phyloP scores from a whole-genome alignment of 2,797 vertebrate species.

The Phoxinus dragarum region DNA sequence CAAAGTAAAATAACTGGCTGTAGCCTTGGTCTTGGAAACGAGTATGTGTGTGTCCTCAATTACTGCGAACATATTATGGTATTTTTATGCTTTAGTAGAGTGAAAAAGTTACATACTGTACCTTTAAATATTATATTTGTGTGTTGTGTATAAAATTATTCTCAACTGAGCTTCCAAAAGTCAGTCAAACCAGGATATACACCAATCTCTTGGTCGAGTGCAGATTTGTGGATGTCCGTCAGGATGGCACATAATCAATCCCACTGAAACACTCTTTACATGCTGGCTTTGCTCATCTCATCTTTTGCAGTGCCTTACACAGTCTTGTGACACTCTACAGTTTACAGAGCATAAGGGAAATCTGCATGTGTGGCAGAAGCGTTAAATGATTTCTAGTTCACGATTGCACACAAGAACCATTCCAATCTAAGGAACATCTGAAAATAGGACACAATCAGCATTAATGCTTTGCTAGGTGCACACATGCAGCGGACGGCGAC shows the following conservation, averaged over 20 bases:
- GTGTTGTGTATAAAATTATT: not conserved
- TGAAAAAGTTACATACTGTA: no score
- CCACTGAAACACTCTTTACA: constrained; percentile 11
- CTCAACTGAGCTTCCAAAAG: constrained; percentile 24
- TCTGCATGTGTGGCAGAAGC: constrained; percentile 58
- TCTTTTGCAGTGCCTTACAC: not conserved
- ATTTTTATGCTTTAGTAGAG: no score
- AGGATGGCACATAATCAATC: constrained; percentile 61
- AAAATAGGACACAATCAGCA: constrained; percentile 39
- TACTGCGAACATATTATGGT: no score
- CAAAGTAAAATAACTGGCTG: no score
- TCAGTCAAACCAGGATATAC: constrained; percentile 64
- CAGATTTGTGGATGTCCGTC: constrained; percentile 59
- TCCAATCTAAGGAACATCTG: constrained; percentile 54
- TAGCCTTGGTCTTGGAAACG: no score
- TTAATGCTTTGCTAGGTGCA: constrained; percentile 20
- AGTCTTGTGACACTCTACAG: not conserved
- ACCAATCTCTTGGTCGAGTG: constrained; percentile 52
- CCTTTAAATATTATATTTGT: not conserved
- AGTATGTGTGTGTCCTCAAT: no score
- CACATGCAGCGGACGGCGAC: not conserved
- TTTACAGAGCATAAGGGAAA: constrained; percentile 32
- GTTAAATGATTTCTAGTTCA: constrained; percentile 60
- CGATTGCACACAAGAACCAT: constrained; percentile 61
- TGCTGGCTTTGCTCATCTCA: constrained; percentile 5